Percentiles rank a stretch among this genome's conserved stretches.
Conservation (phyloP, 2,797 vertebrate species). For the Parauchenoglanis punctatus region DNA sequence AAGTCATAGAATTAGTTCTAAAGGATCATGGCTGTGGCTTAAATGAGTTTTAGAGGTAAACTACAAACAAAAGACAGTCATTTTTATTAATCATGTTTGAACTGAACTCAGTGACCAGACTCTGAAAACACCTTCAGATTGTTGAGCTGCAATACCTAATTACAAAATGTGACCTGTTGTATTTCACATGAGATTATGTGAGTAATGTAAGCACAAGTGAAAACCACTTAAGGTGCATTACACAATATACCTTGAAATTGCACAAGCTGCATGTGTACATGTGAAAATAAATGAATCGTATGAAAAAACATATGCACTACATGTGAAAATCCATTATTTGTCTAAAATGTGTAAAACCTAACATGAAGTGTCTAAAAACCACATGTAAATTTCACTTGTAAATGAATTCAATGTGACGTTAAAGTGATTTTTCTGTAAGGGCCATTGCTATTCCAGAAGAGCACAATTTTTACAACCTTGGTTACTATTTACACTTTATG, state of each 20-base stretch:
- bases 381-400: not conserved
- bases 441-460: no score
- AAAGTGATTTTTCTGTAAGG: not conserved
- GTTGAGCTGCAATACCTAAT: not conserved
- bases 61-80: not conserved
- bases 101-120: not conserved
- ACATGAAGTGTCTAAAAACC: not conserved
- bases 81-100: not conserved
- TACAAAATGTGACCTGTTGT: not conserved
- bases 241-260: not conserved
- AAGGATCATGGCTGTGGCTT: not conserved
- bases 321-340: not conserved
- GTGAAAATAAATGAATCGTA: no score
- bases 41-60: not conserved
- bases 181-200: not conserved
- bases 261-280: not conserved
- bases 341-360: not conserved
- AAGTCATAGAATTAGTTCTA: not conserved
- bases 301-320: not conserved
- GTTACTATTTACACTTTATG: constrained; percentile 61
- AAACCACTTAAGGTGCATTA: not conserved
- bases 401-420: not conserved
- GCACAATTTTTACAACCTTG: constrained; percentile 29
- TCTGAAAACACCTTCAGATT: not conserved
- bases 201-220: not conserved